Evolutionary conservation across 2,888 invertebrate genomes (phyloP).

Genomic region (Cloeon dipterum): DNA sequence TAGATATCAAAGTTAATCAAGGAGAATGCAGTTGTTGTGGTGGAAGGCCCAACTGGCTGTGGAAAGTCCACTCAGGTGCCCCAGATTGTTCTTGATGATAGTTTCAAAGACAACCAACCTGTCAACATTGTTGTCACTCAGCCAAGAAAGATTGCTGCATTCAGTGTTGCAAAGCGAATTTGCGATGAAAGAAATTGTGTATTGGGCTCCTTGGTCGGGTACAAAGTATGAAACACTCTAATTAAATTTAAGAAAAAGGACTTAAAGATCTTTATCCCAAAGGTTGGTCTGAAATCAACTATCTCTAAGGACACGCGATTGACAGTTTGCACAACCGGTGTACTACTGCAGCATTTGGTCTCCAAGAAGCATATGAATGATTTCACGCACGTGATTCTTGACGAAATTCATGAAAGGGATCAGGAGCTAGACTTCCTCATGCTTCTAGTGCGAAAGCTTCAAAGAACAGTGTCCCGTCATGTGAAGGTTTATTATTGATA

Average conservation of each 20-base stretch:
- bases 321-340: constrained; percentile 72
- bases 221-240: constrained; percentile 35
- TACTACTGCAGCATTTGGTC: constrained; percentile 60
- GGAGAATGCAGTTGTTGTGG: constrained; percentile 48
- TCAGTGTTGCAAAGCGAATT: constrained; percentile 68
- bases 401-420: constrained; percentile 85
- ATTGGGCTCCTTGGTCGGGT: constrained; percentile 64
- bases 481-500: constrained; percentile 30
- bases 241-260: no score
- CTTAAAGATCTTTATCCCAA: no score
- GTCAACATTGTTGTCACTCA: constrained; percentile 87
- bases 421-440: constrained; percentile 81
- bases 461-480: constrained; percentile 36
- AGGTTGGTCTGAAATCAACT: constrained; percentile 46
- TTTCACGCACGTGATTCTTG: constrained; percentile 75
- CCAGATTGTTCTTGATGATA: constrained; percentile 74
- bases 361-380: constrained; percentile 40
- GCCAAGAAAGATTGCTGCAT: constrained; percentile 81
- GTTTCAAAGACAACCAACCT: constrained; percentile 29
- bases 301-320: constrained; percentile 45
- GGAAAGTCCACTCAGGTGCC: constrained; percentile 87
- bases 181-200: constrained; percentile 64
- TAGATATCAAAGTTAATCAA: constrained; percentile 46
- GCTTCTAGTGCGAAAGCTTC: constrained; percentile 54
- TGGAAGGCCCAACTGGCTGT: constrained; percentile 87